Percentiles rank a stretch among this genome's conserved stretches.
Conservation (phyloP, 2,888 invertebrate genomes). For the Dolichomitus sp. region DNA sequence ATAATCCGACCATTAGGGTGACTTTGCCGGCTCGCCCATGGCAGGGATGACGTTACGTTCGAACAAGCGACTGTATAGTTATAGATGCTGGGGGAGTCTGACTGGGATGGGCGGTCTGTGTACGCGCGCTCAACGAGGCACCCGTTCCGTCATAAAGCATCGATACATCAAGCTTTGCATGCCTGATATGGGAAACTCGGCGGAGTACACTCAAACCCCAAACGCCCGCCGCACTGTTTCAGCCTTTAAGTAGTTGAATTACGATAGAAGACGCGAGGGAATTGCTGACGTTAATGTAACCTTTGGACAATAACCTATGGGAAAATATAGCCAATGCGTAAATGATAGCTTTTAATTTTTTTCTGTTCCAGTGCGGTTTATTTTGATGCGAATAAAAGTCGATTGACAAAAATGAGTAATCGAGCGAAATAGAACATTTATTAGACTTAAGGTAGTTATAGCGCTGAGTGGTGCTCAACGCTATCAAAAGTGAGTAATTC, state of each 20-base stretch:
- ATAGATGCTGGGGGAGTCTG: slow-evolving; percentile 48
- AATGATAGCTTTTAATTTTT: not conserved
- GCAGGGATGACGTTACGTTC: slow-evolving; percentile 65
- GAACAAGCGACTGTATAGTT: slow-evolving; percentile 18
- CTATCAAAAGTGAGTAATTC: too few species aligned
- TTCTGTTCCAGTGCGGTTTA: not conserved
- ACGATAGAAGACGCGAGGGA: slow-evolving; percentile 64
- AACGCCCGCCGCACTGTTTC: slow-evolving; percentile 38
- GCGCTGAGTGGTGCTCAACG: too few species aligned
- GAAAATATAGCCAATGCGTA: slow-evolving; percentile 24
- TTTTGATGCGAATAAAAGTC: not conserved
- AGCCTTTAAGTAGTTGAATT: slow-evolving; percentile 77
- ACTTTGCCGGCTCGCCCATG: slow-evolving; percentile 78
- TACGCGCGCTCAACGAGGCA: slow-evolving; percentile 70
- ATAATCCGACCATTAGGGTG: slow-evolving; percentile 85
- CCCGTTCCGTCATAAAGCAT: slow-evolving; percentile 82
- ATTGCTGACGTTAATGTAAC: slow-evolving; percentile 5
- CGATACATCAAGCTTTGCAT: slow-evolving; percentile 86
- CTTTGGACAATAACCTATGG: slow-evolving; percentile 17
- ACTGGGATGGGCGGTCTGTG: slow-evolving; percentile 82
- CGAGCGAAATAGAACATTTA: not conserved
- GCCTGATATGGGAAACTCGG: slow-evolving; percentile 84
- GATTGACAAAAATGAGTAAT: not conserved
- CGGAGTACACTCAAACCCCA: slow-evolving; percentile 44
- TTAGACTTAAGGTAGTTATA: too few species aligned